Evolutionary conservation across 2,797 vertebrate species (phyloP).

Genomic region (Zonotrichia albicollis): DNA sequence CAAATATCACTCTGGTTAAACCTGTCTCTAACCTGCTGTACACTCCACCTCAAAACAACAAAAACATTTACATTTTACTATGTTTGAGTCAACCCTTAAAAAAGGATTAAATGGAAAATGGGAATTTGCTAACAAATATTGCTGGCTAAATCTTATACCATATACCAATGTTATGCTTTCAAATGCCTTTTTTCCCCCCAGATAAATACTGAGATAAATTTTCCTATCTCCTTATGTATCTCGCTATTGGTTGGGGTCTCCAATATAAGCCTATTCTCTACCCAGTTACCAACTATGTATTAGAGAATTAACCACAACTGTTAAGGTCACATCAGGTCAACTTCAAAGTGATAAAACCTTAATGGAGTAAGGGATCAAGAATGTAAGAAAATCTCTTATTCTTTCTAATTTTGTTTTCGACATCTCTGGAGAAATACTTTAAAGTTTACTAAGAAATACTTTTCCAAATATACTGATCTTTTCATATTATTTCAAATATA

Average conservation of each 20-base stretch:
- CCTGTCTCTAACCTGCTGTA: background rate
- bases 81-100: background rate
- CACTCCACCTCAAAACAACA: background rate
- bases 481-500: slow-evolving; percentile 15
- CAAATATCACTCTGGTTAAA: background rate
- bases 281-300: slow-evolving; percentile 62
- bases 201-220: slow-evolving; percentile 8
- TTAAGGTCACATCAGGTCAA: slow-evolving; percentile 55
- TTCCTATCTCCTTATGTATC: background rate
- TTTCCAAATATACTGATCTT: background rate
- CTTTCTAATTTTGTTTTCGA: slow-evolving; percentile 2
- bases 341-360: slow-evolving; percentile 59
- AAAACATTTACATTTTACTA: background rate
- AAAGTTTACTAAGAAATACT: background rate
- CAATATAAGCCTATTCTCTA: slow-evolving; percentile 62
- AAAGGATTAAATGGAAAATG: background rate
- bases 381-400: slow-evolving; percentile 23
- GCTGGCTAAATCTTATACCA: background rate
- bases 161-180: background rate
- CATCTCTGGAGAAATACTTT: slow-evolving; percentile 6
- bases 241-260: slow-evolving; percentile 15
- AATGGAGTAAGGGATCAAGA: slow-evolving; percentile 47
- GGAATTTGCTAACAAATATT: background rate
- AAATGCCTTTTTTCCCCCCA: background rate
- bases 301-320: slow-evolving; percentile 57